These are phyloP conservation scores for Coracias cyanogaster DNA, from an alignment of 2,797 vertebrate genomes.

Conservation along the genomic window DNA sequence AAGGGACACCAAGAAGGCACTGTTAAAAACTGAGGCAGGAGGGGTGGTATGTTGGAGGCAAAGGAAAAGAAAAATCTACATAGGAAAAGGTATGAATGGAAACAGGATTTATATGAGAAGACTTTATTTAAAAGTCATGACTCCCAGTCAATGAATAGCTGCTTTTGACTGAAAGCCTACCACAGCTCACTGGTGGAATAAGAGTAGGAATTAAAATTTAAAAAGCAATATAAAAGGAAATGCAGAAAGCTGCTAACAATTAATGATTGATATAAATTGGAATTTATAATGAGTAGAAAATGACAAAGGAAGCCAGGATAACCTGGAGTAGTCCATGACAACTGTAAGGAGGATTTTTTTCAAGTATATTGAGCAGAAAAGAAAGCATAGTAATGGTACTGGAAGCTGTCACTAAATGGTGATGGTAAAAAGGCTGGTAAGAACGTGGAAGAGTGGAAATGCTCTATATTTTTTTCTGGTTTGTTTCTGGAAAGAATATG, in stretches of 20 bases:
- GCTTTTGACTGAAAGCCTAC: neutral
- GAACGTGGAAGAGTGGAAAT: neutral
- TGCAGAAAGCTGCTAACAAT: neutral
- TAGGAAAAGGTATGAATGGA: neutral
- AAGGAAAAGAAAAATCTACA: neutral
- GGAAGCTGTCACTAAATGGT: neutral
- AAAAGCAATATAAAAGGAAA: neutral
- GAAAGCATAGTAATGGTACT: neutral
- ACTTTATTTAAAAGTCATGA: neutral
- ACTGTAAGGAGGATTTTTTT: neutral
- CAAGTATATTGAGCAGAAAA: neutral
- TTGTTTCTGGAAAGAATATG: slow-evolving; percentile 2
- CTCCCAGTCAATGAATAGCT: neutral
- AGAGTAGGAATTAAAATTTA: slow-evolving; percentile 4
- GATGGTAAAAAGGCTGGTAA: neutral
- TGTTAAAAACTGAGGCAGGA: neutral
- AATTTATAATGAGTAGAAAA: slow-evolving; percentile 21
- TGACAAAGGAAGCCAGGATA: neutral
- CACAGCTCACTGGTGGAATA: neutral
- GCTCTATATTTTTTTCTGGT: neutral
- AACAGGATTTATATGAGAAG: slow-evolving; percentile 4
- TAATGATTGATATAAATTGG: neutral
- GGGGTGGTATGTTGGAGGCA: neutral
- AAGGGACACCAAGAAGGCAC: neutral
- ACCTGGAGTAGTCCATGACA: neutral